Conservation (phyloP, 2,797 vertebrate species). For the Xenentodon cancila region DNA sequence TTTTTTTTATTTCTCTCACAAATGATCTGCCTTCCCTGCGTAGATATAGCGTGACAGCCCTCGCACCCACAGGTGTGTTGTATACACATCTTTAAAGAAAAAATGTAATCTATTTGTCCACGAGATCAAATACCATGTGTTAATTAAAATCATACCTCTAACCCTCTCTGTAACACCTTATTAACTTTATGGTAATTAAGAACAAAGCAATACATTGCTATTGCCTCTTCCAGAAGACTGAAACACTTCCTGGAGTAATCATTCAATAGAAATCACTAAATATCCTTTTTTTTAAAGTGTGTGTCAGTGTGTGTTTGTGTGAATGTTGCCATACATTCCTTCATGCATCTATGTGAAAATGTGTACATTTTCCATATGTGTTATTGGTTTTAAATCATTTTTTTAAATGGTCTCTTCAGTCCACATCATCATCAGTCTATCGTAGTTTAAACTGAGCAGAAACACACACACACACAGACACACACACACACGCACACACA, state of each 20-base stretch:
- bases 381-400: conserved; percentile 21
- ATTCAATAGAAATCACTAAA: conserved; percentile 49
- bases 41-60: too few relatives aligned
- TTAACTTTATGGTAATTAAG: conserved; percentile 67
- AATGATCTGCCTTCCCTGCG: too few relatives aligned
- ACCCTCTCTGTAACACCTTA: conserved; percentile 36
- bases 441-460: background rate
- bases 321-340: background rate
- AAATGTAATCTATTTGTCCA: too few relatives aligned
- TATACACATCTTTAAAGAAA: too few relatives aligned
- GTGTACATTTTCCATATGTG: background rate
- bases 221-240: conserved; percentile 29
- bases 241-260: conserved; percentile 49
- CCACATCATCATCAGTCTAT: background rate
- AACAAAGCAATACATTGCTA: conserved; percentile 35
- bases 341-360: background rate
- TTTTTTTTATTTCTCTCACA: too few relatives aligned
- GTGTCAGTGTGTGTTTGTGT: background rate
- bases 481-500: too few relatives aligned
- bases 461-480: too few relatives aligned
- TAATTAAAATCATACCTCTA: conserved; percentile 1
- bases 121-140: too few relatives aligned
- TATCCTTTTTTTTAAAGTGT: conserved; percentile 39
- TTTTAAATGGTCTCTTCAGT: conserved; percentile 11
- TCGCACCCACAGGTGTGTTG: too few relatives aligned